Conservation (phyloP, 2,113 vertebrate species). For the Vimba vimba region DNA sequence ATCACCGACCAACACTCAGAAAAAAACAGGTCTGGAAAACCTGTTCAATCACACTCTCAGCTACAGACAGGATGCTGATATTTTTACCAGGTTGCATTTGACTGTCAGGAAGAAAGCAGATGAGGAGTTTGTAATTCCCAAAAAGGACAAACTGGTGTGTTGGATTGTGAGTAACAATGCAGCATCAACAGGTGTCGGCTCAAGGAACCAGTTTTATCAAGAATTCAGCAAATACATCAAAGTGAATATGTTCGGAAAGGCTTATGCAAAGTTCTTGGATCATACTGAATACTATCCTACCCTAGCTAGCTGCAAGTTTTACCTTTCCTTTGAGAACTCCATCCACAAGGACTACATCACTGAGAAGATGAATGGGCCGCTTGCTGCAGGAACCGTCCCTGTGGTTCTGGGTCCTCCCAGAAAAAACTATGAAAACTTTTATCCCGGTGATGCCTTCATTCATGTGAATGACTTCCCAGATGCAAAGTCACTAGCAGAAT, state of each 20-base stretch:
- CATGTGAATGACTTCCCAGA: slow-evolving; percentile 86
- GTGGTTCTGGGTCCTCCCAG: slow-evolving; percentile 84
- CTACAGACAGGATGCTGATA: slow-evolving; percentile 85
- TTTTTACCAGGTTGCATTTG: slow-evolving; percentile 47
- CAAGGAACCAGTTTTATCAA: slow-evolving; percentile 74
- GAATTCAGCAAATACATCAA: slow-evolving; percentile 83
- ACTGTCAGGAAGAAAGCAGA: slow-evolving; percentile 69
- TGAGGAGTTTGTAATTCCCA: slow-evolving; percentile 77
- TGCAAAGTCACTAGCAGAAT: slow-evolving; percentile 78
- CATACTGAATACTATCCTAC: slow-evolving; percentile 76
- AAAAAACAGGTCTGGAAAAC: slow-evolving; percentile 80
- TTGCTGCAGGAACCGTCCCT: slow-evolving; percentile 83
- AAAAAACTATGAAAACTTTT: slow-evolving; percentile 86
- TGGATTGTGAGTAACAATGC: slow-evolving; percentile 82
- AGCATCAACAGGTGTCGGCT: slow-evolving; percentile 73
- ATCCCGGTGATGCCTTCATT: slow-evolving; percentile 85
- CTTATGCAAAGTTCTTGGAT: slow-evolving; percentile 66
- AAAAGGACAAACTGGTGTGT: slow-evolving; percentile 84
- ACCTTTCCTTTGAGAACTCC: slow-evolving; percentile 88
- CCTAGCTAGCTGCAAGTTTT: slow-evolving; percentile 87
- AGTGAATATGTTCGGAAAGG: slow-evolving; percentile 80
- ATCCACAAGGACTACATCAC: slow-evolving; percentile 89
- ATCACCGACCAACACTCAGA: slow-evolving; percentile 80
- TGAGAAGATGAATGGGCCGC: slow-evolving; percentile 85
- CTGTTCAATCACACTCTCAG: slow-evolving; percentile 88